phyloP scores from a whole-genome alignment of 2,113 vertebrate genomes.

The Herpetotheres cachinnans region DNA sequence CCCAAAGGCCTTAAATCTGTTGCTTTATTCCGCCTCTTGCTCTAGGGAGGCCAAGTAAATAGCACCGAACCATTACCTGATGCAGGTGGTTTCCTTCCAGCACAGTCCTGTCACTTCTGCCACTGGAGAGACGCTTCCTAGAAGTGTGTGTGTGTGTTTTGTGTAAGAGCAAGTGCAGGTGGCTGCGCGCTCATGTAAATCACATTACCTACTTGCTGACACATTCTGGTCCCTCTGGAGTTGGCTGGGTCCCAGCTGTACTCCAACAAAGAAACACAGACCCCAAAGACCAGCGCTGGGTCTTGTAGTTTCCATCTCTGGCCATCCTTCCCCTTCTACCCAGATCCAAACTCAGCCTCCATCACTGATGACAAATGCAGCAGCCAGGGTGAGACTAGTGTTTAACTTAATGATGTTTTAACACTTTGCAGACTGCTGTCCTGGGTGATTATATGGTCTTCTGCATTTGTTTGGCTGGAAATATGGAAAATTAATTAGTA shows the following conservation, averaged over 20 bases:
- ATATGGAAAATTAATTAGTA: conserved; percentile 57
- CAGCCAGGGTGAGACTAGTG: not conserved
- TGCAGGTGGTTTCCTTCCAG: not conserved
- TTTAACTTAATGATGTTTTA: not conserved
- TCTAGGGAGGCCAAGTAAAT: not conserved
- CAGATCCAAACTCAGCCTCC: not conserved
- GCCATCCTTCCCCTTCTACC: not conserved
- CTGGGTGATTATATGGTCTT: not conserved
- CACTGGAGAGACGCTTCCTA: not conserved
- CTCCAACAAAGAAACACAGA: not conserved
- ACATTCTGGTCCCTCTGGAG: not conserved
- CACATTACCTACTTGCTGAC: not conserved
- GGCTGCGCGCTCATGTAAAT: not conserved
- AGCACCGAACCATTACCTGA: not conserved
- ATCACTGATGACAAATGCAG: not conserved
- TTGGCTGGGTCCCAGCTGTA: not conserved
- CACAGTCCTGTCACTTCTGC: not conserved
- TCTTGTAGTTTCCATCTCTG: not conserved
- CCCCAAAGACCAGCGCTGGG: not conserved
- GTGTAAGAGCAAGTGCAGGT: not conserved
- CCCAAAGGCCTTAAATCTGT: not conserved
- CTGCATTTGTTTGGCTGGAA: not conserved
- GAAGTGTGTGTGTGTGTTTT: not conserved
- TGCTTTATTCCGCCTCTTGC: not conserved
- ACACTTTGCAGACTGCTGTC: conserved; percentile 23